Evolutionary conservation across 2,113 vertebrate genomes (phyloP).

Genomic region (Gila orcuttii): DNA sequence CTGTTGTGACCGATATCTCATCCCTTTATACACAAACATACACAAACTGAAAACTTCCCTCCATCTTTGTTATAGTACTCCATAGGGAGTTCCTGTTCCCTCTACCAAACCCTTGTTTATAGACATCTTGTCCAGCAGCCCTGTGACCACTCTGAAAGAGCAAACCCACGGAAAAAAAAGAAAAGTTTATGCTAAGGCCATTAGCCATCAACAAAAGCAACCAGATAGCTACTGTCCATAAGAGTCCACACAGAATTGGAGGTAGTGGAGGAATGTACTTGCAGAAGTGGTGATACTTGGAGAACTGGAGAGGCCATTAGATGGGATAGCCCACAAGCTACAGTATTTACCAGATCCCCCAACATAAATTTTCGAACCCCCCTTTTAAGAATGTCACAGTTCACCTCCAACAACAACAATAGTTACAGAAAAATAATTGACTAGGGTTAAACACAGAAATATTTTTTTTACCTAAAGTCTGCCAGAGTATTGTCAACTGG

Average conservation of each 20-base stretch:
- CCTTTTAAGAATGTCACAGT: constrained; percentile 58
- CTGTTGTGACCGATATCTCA: constrained; percentile 44
- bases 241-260: not conserved
- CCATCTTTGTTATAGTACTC: constrained; percentile 58
- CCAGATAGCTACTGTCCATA: constrained; percentile 5
- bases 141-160: constrained; percentile 59
- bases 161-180: constrained; percentile 56
- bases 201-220: not conserved
- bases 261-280: not conserved
- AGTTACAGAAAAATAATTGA: constrained; percentile 61
- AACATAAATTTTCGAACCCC: constrained; percentile 57
- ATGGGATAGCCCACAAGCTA: constrained; percentile 33
- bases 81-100: constrained; percentile 67
- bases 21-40: constrained; percentile 31
- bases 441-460: constrained; percentile 49
- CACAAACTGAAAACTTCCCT: constrained; percentile 14
- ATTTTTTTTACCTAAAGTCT: constrained; percentile 64
- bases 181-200: constrained; percentile 70
- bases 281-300: not conserved
- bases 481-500: constrained; percentile 63
- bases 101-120: constrained; percentile 73
- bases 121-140: constrained; percentile 64
- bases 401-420: constrained; percentile 68
- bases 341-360: constrained; percentile 46
- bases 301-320: not conserved